These are phyloP conservation scores for Apostichopus californicus DNA, from an alignment of 35 echinoderm and acorn worm species.

Conservation along the genomic window DNA sequence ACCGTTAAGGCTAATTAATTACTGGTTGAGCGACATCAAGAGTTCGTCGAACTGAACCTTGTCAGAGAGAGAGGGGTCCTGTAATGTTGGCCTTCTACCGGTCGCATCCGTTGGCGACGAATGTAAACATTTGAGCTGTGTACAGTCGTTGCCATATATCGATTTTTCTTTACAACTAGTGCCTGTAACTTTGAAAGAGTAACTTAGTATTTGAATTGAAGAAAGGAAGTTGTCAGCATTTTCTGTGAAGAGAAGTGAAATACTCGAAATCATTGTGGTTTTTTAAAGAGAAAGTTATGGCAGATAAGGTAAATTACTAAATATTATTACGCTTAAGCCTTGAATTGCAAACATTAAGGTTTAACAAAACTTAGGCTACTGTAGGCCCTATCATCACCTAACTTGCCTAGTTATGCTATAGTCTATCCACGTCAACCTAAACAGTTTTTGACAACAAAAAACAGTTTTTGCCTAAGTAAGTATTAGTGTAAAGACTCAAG, in stretches of 20 bases:
- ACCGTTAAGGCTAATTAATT: too few relatives aligned
- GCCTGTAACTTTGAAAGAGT: not conserved
- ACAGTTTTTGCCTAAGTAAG: too few relatives aligned
- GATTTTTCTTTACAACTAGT: not conserved
- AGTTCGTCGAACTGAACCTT: too few relatives aligned
- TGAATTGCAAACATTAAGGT: too few relatives aligned
- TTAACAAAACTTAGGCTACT: not conserved
- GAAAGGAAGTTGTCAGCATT: too few relatives aligned
- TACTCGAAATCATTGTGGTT: not conserved
- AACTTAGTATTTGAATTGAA: not conserved
- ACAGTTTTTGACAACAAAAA: too few relatives aligned
- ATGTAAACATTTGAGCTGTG: not conserved
- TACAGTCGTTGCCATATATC: not conserved
- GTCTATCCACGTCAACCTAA: too few relatives aligned
- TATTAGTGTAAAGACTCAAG: too few relatives aligned
- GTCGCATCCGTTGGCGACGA: not conserved
- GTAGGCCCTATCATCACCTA: too few relatives aligned
- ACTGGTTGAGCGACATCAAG: too few relatives aligned
- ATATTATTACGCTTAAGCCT: not conserved
- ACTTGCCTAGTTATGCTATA: too few relatives aligned
- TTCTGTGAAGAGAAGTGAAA: not conserved
- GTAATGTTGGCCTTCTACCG: not conserved
- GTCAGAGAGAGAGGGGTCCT: not conserved
- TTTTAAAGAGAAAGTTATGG: not conserved
- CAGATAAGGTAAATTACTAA: not conserved